Conservation (phyloP, 2,888 invertebrate species). For the Dryobota labecula region DNA sequence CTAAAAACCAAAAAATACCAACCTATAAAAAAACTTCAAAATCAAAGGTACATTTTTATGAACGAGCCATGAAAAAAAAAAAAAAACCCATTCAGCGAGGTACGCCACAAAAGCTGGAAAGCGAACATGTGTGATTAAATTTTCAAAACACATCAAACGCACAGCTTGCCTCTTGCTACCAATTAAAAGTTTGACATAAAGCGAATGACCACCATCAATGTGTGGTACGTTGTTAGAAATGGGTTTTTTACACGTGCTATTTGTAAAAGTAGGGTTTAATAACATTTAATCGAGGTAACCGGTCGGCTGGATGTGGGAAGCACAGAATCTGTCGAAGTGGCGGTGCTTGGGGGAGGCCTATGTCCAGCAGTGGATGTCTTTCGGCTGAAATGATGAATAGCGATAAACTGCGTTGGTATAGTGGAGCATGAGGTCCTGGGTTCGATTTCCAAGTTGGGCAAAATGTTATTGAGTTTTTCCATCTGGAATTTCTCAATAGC, state of each 20-base stretch:
- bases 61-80: not conserved
- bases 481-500: not conserved
- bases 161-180: constrained; percentile 55
- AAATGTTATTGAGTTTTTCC: not conserved
- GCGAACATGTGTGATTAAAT: constrained; percentile 61
- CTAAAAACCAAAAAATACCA: not conserved
- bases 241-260: not conserved
- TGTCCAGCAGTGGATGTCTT: too few species aligned
- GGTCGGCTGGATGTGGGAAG: too few species aligned
- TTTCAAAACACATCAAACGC: constrained; percentile 71
- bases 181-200: constrained; percentile 73
- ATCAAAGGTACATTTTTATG: not conserved
- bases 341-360: too few species aligned
- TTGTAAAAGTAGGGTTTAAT: not conserved
- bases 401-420: too few species aligned
- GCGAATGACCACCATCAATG: constrained; percentile 47
- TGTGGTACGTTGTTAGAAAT: constrained; percentile 6
- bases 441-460: too few species aligned
- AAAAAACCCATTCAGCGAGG: not conserved
- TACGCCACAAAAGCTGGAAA: constrained; percentile 30
- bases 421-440: too few species aligned
- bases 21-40: not conserved
- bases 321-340: too few species aligned
- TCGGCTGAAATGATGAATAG: too few species aligned
- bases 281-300: not conserved